Base-by-base conservation (phyloP, 2,888 invertebrate genomes). In the Tipula vernalis region DNA sequence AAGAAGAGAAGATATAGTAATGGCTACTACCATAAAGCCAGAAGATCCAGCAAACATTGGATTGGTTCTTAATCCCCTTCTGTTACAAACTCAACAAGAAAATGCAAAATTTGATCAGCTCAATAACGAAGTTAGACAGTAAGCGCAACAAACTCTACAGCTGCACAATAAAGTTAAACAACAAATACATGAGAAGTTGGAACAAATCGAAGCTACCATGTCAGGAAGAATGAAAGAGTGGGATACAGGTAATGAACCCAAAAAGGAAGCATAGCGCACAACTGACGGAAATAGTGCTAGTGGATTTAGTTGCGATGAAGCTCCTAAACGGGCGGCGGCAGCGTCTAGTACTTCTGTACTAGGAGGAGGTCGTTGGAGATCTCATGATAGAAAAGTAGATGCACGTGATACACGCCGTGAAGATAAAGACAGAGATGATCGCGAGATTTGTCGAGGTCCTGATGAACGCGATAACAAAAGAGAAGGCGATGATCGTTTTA, bases 211-310 rank as follows among this genome's bases (percentile, higher is more conserved):
- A 2, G 28, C 28, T 28, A 28, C 28, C 28, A 28, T 28, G 28
- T 28, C 28, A 28, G 28, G 28, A 28, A 28, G 28, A 28, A 28
- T n/a, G 28, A 28, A 28, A 28, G 28, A 28, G 28, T 28, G 28
- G 28, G 28, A 28, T 0, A 86, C 10, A 57, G 51, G 36, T 28
- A 15, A 13, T 8, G 42, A 87, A 87, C 83, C 28, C 36, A 86
- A 86, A 47, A 87, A 86, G 28, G 84, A 51, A 57, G 85, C 12
- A 13, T 28, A 28, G 28, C 28, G 36, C 6, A 28, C 47, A 8
- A 15, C 36, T n/a, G 86, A 89, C 6, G 89, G 88, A 6, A 87
- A 87, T 10, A 90, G 89, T 12, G 88, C 88, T n/a, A 88, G 88
- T 6, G 87, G 71, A 28, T 71, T 71, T 10, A 71, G 71, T 71